Evolutionary conservation across 2,797 vertebrate genomes (phyloP).

Genomic region (Ispidina picta): DNA sequence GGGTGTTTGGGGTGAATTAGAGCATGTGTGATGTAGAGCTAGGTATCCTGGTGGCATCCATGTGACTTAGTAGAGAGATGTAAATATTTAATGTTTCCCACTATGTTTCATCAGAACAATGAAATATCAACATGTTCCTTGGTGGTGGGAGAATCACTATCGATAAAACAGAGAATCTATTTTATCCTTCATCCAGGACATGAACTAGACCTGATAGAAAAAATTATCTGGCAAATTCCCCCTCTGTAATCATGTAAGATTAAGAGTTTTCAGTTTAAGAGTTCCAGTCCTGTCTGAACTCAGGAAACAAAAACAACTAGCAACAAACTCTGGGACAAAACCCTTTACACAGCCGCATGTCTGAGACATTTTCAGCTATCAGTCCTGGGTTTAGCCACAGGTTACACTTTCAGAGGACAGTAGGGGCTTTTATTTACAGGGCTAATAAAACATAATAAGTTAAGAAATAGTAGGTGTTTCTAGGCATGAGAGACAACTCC

Average conservation of each 20-base stretch:
- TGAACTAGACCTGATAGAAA: not conserved
- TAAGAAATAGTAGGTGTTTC: not conserved
- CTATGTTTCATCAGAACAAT: not conserved
- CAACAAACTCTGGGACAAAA: not conserved
- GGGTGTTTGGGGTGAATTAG: conserved; percentile 59
- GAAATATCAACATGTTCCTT: not conserved
- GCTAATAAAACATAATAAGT: not conserved
- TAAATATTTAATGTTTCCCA: conserved; percentile 65
- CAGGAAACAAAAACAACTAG: not conserved
- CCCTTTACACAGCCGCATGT: fast-evolving
- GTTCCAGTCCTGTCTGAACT: not conserved
- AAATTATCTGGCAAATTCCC: not conserved
- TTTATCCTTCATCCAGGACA: not conserved
- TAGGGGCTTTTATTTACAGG: too few species aligned
- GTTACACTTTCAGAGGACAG: not conserved
- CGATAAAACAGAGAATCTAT: not conserved
- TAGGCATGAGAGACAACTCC: not conserved
- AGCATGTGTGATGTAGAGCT: conserved; percentile 55
- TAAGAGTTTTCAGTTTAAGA: not conserved
- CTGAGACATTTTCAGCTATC: not conserved
- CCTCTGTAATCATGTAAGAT: not conserved
- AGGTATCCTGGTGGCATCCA: conserved; percentile 26
- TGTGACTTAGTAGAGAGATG: not conserved
- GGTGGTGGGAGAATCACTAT: not conserved
- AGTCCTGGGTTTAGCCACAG: not conserved